Conservation (phyloP, 2,113 vertebrate genomes). For the Xiphophorus hellerii region DNA sequence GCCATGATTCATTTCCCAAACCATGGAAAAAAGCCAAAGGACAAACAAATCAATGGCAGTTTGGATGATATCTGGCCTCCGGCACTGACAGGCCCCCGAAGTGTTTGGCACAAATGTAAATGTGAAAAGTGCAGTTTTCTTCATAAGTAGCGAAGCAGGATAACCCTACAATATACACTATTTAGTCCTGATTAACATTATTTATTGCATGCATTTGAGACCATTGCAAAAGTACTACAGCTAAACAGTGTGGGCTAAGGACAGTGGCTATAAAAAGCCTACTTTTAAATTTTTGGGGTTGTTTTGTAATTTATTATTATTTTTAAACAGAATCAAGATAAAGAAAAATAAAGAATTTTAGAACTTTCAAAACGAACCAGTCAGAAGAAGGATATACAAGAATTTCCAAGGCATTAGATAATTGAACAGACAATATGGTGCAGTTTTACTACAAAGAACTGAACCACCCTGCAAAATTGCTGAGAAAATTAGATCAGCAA, state of each 20-base stretch:
- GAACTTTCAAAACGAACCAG: not conserved
- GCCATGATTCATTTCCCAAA: slow-evolving; percentile 71
- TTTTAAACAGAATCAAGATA: not conserved
- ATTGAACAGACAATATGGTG: not conserved
- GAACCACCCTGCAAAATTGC: not conserved
- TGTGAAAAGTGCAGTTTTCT: slow-evolving; percentile 68
- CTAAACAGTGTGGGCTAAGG: slow-evolving; percentile 40
- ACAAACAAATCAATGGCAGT: slow-evolving; percentile 76
- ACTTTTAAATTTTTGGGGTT: not conserved
- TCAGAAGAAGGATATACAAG: not conserved
- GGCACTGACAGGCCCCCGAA: slow-evolving; percentile 59
- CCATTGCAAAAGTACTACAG: not conserved
- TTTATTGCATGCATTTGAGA: slow-evolving; percentile 4
- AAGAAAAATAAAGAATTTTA: not conserved
- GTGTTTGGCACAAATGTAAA: slow-evolving; percentile 67
- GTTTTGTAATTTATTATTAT: not conserved
- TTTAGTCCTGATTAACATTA: slow-evolving; percentile 50
- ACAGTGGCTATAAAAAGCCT: not conserved
- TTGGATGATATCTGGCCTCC: slow-evolving; percentile 69
- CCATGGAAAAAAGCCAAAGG: slow-evolving; percentile 66
- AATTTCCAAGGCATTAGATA: not conserved
- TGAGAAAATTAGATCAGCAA: not conserved
- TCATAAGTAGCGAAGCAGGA: slow-evolving; percentile 22
- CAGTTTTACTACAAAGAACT: too few species aligned
- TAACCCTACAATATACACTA: slow-evolving; percentile 30